A percentile compares a stretch with the other conserved stretches of the same genome.
phyloP scores from a whole-genome alignment of 2,797 vertebrate species.

The Myripristis murdjan region DNA sequence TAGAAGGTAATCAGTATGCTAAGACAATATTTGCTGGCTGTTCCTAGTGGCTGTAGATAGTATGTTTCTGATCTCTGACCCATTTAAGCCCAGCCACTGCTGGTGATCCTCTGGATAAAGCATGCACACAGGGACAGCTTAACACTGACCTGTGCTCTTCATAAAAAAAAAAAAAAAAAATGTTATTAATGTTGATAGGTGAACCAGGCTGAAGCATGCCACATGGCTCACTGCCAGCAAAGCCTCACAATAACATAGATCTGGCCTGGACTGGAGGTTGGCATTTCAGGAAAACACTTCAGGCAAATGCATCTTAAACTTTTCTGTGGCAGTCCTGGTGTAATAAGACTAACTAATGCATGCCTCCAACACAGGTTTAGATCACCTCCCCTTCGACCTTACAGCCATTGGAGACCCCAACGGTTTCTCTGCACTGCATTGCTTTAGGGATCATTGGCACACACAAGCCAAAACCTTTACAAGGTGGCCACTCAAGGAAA shows the following conservation, averaged over 20 bases:
- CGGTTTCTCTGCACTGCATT: no score
- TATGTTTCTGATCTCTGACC: constrained; percentile 31
- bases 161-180: constrained; percentile 25
- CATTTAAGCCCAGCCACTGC: constrained; percentile 12
- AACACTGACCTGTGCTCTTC: constrained; percentile 23
- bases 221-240: not conserved
- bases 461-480: no score
- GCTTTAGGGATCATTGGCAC: no score
- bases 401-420: no score
- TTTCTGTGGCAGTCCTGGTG: no score
- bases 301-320: not conserved
- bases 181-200: constrained; percentile 32
- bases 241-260: constrained; percentile 6
- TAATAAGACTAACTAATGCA: no score
- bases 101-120: constrained; percentile 43
- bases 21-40: not conserved
- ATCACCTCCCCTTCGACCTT: no score
- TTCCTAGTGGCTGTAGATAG: not conserved
- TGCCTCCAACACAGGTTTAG: no score
- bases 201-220: constrained; percentile 9
- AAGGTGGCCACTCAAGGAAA: no score
- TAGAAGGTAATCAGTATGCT: not conserved
- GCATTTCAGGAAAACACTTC: constrained; percentile 3
- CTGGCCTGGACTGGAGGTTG: not conserved
- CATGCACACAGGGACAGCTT: constrained; percentile 19